Evolutionary conservation across 2,797 vertebrate species (phyloP).

Genomic region (Eulemur albifrons): DNA sequence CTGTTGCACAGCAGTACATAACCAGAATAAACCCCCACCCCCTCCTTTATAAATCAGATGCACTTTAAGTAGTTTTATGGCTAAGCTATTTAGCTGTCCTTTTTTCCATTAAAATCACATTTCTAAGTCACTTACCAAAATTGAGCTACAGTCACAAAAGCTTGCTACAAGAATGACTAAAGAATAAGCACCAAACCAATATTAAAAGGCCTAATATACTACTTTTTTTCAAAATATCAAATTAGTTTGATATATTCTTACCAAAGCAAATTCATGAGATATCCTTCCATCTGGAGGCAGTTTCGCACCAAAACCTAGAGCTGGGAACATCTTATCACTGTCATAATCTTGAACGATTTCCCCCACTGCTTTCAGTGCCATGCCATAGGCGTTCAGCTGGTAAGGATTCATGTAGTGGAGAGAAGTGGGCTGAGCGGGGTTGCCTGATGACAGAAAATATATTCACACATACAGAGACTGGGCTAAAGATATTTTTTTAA

Average conservation of each 20-base stretch:
- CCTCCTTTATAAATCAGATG: neutral
- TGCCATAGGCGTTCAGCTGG: constrained; percentile 96
- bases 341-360: constrained; percentile 99
- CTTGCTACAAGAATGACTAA: neutral
- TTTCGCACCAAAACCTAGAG: constrained; percentile 97
- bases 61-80: neutral
- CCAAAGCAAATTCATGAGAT: constrained; percentile 98
- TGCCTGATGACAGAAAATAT: constrained; percentile 85
- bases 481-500: neutral
- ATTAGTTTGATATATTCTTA: constrained; percentile 81
- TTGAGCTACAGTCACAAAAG: neutral
- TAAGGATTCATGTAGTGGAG: constrained; percentile 99
- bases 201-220: neutral
- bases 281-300: constrained; percentile 96
- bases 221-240: neutral
- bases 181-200: neutral
- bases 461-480: neutral
- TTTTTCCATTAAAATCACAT: neutral
- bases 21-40: neutral
- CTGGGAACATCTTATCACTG: constrained; percentile 99
- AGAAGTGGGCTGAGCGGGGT: constrained; percentile 97
- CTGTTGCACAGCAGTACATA: neutral
- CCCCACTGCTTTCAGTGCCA: constrained; percentile 97
- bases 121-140: neutral
- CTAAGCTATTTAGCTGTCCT: neutral